Percentiles rank a stretch among this genome's conserved stretches.
Evolutionary conservation across 2,888 invertebrate species (phyloP).

Genomic region (Dicycla oo): DNA sequence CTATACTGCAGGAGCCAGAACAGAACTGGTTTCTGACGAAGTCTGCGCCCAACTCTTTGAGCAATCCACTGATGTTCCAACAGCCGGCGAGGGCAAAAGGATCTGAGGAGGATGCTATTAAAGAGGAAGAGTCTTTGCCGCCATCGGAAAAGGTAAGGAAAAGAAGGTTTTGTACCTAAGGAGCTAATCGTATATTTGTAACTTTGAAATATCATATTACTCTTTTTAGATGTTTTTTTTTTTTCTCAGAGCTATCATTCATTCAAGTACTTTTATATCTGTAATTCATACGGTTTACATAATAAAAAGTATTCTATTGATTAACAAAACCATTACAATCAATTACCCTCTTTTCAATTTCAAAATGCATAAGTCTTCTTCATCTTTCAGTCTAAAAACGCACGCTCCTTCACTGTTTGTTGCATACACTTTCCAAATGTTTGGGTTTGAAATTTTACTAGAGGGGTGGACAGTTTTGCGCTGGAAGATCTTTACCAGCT

Average conservation of each 20-base stretch:
- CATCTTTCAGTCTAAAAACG: no score
- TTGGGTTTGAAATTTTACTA: no score
- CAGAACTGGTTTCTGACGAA: conserved; percentile 95
- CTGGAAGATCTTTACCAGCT: no score
- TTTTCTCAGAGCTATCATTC: background rate
- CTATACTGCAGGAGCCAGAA: conserved; percentile 86
- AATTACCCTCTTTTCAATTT: background rate
- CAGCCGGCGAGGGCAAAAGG: conserved; percentile 78
- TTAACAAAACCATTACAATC: background rate
- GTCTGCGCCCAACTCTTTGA: conserved; percentile 94
- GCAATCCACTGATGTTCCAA: conserved; percentile 89
- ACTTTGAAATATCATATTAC: background rate
- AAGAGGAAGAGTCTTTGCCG: conserved; percentile 81
- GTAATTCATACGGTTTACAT: no score
- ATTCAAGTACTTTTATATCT: no score
- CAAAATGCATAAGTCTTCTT: no score
- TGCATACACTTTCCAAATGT: no score
- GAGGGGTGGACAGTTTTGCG: no score
- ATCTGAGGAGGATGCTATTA: conserved; percentile 80
- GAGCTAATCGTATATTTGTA: background rate
- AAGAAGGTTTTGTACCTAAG: background rate
- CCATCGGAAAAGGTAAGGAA: conserved; percentile 82
- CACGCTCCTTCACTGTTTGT: no score
- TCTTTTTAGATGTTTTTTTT: background rate
- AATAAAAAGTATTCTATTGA: no score